Evolutionary conservation across 2,797 vertebrate genomes (phyloP), one percentile per base, ranked within the genome.

Genomic region (Sebastes vulpes): DNA sequence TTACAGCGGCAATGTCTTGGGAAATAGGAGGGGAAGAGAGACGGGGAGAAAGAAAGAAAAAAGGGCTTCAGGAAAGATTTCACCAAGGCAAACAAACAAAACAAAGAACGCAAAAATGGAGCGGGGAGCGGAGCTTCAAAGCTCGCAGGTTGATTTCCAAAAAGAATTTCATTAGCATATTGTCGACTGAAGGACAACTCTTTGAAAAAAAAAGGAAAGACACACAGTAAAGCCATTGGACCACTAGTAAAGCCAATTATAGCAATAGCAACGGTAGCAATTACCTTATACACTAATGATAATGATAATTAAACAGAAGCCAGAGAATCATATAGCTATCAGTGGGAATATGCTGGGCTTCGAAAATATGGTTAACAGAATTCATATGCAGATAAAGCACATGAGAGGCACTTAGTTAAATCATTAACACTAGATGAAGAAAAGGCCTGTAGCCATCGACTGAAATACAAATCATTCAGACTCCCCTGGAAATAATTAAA

Each of bases 1-100:
- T 96, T 94, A 92, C 88, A 91, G 92, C 79, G 4, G 63, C 60
- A 73, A 60, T 46, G 72, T 93, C 93, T 92, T 84, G 92, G 93
- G 94, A 91, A 91, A 89, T 86, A 46, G 64, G 56, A 66, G 68
- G 65, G 71, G 75, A 77, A 79, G 75, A 56, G 80, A 65, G 66
- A 46, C 10, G 53, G 12, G 4, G 52, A 20, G 25, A 26, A 28
- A 67, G 74, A 69, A 64, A 66, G n/a, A 63, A 75, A 68, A 57
- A 65, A 74, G 66, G 70, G 90, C 88, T 93, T 89, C 11, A 72
- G 92, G 89, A 93, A 90, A 92, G 71, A 89, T 90, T 92, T 89
- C 77, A 84, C 68, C 72, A 82, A 87, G 78, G 85, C 66, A 92
- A 94, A 92, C 74, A 90, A 91, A 89, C 74, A 94, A 78, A 89